Evolutionary conservation across 1,140 invertebrate species (phyloP), one percentile per base, ranked within the genome.

Genomic region (Ostrea denselamellosa): DNA sequence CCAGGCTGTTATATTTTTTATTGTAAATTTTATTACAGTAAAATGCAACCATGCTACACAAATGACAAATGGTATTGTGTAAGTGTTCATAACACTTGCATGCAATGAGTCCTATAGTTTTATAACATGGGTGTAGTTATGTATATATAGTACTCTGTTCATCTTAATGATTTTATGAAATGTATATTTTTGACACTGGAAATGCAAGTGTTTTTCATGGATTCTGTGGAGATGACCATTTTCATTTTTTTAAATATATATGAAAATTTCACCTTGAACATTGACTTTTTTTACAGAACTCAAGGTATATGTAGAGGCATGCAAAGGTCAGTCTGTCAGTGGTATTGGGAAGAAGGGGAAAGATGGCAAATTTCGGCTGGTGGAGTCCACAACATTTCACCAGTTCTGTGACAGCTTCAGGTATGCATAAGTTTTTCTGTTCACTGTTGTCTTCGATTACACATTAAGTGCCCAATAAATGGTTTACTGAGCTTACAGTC

Each of bases 351-450:
- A 93, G 87, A 94, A 94, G 85, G 91, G 85, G 2, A 94, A 93
- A 68, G 89, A 89, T 86, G 92, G 92, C 14, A 90, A 88, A 14
- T 92, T 94, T 71, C 89, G 90, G 77, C 51, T 93, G 83, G 90
- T 87, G 25, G 92, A 91, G 81, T 68, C 86, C 0, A 89, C 91
- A 22, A 93, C 92, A 34, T 89, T 93, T 28, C 90, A 87, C 54
- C 89, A 93, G 51, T 89, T 94, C 53, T 93, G 92, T 90, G 90
- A 92, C 85, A 92, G 92, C 62, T 93, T 92, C 71, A 92, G 92
- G 92, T 93, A 83, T 7, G 34, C 34, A 44, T 44, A 44, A 44
- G 1, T 44, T 44, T 44, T 44, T 5, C 5, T 44, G 34, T 44
- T 44, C 34, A 44, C 34, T 2, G 34, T 44, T 44, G 34, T 44